Percentiles rank a stretch among this genome's conserved stretches.
These are phyloP conservation scores for Chlorospingus flavigularis DNA, from an alignment of 2,797 vertebrate species.

Conservation along the genomic window DNA sequence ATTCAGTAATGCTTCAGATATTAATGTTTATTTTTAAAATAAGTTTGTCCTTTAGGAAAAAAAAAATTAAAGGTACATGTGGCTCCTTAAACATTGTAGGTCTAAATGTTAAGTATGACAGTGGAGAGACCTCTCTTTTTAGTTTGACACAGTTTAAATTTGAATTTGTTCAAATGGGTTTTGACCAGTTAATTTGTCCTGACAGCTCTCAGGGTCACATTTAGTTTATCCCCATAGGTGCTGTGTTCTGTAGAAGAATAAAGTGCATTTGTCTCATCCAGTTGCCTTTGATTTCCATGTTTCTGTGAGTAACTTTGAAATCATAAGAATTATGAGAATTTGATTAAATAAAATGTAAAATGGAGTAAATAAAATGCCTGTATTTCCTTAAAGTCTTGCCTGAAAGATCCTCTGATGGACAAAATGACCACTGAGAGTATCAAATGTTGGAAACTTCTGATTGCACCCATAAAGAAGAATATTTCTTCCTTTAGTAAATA, in stretches of 20 bases:
- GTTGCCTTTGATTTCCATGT: slow-evolving; percentile 12
- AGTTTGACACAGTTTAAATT: background rate
- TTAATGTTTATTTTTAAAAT: background rate
- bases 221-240: slow-evolving; percentile 59
- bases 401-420: background rate
- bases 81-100: background rate
- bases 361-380: background rate
- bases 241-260: slow-evolving; percentile 10
- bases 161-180: background rate
- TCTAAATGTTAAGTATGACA: background rate
- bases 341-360: background rate
- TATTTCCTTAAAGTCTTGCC: background rate
- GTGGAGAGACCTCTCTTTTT: background rate
- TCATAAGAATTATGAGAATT: background rate
- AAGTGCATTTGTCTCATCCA: slow-evolving; percentile 12
- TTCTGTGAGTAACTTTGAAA: background rate
- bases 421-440: background rate
- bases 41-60: slow-evolving; percentile 1
- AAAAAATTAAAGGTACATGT: background rate
- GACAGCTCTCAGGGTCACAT: slow-evolving; percentile 39
- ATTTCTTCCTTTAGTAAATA: background rate
- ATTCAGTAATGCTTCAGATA: background rate
- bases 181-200: slow-evolving; percentile 47
- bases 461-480: background rate
- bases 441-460: background rate